phyloP scores from a whole-genome alignment of 2,113 vertebrate species.

The Sphyrna mokarran region DNA sequence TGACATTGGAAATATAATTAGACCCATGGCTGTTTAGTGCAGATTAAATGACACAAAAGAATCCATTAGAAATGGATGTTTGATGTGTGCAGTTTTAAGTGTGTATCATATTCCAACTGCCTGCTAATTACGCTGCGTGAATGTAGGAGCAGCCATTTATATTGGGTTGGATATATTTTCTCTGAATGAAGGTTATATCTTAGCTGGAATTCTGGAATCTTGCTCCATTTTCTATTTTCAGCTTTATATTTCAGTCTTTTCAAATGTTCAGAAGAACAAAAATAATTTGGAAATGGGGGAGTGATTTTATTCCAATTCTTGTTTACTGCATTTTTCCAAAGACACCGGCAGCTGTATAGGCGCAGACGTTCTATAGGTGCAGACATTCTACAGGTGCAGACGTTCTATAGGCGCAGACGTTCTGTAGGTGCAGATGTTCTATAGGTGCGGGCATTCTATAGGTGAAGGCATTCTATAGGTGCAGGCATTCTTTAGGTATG shows the following conservation, averaged over 20 bases:
- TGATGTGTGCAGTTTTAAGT: not conserved
- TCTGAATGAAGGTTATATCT: not conserved
- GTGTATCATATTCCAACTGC: not conserved
- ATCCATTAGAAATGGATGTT: not conserved
- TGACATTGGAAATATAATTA: not conserved
- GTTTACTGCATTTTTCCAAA: not conserved
- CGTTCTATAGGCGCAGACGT: no score
- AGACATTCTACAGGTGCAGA: no score
- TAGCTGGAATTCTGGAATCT: not conserved
- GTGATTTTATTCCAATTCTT: no score
- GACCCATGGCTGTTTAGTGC: not conserved
- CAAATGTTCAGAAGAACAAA: not conserved
- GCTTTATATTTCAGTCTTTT: not conserved
- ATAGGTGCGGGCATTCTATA: no score
- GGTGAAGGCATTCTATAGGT: no score
- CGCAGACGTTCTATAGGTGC: not conserved
- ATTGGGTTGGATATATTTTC: not conserved
- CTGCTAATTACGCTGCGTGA: not conserved
- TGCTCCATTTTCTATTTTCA: not conserved
- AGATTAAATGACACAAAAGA: not conserved
- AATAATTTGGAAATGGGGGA: not conserved
- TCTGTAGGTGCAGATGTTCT: no score
- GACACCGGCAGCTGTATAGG: not conserved
- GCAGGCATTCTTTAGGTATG: no score
- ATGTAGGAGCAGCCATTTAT: not conserved